Evolutionary conservation across 2,113 vertebrate species (phyloP).

Genomic region (Onychorhynchus coronatus): DNA sequence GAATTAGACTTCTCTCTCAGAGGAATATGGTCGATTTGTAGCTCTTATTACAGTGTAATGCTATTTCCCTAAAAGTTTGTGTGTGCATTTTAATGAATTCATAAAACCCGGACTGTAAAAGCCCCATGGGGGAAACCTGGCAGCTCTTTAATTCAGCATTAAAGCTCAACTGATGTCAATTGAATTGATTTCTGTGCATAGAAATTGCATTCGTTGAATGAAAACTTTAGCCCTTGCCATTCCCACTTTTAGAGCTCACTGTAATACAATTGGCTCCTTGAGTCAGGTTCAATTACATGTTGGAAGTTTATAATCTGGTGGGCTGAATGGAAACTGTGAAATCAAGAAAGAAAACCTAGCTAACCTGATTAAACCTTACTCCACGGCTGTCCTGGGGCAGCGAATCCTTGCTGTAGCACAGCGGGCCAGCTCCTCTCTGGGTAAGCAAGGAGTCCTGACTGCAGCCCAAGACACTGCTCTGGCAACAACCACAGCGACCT

Average conservation of each 20-base stretch:
- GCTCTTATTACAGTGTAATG: conserved; percentile 68
- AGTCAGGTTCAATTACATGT: conserved; percentile 67
- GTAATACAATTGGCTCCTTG: conserved; percentile 67
- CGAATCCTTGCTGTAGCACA: background rate
- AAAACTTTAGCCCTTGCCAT: conserved; percentile 62
- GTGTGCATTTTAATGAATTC: conserved; percentile 73
- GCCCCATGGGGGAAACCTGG: conserved; percentile 60
- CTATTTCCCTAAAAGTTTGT: conserved; percentile 73
- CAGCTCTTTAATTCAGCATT: conserved; percentile 69
- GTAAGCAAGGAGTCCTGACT: background rate
- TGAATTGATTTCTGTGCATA: conserved; percentile 54
- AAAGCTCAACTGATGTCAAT: conserved; percentile 65
- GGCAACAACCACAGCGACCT: background rate
- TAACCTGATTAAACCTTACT: conserved; percentile 62
- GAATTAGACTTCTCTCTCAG: conserved; percentile 63
- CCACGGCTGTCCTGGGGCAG: background rate
- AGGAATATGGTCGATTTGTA: conserved; percentile 71
- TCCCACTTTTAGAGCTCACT: conserved; percentile 54
- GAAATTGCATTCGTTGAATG: conserved; percentile 61
- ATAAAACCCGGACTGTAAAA: conserved; percentile 69
- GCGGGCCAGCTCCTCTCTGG: background rate
- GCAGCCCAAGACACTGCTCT: background rate
- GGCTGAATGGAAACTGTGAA: conserved; percentile 66
- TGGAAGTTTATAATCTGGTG: conserved; percentile 69
- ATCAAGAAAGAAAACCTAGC: conserved; percentile 64